Base-by-base conservation (phyloP, 2,888 invertebrate genomes). In the Synanthedon formicaeformis region DNA sequence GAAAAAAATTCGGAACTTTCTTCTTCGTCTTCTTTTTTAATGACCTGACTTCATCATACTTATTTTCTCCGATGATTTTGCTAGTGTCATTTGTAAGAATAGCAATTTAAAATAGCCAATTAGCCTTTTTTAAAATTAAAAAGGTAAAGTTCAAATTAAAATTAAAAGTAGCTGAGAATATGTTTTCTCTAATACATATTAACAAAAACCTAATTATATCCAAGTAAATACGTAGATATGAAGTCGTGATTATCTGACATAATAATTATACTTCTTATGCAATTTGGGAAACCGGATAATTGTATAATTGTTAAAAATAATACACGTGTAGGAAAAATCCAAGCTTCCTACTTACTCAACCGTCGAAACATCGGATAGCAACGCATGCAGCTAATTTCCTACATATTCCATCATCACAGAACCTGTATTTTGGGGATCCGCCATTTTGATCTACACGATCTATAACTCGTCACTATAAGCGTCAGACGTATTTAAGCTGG, bases 371-470 rank as follows among this genome's bases (percentile, higher is more conserved):
- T 45, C 45, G 14, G 45, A n/a, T 57, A 57, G 56, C 50, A 55
- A 52, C 53, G 53, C 53, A 58, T 56, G 67, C 67, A 69, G 60
- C 68, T 76, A 73, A 79, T 77, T 74, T 76, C 71, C 69, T 72
- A 72, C 69, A 67, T 67, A 64, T 71, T 71, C 68, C 69, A 70
- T 71, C 68, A 73, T 71, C 70, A 71, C 61, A 64, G 68, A 82
- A 81, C 81, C 81, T 73, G 84, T 82, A 82, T 84, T 81, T 84
- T 77, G 70, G 78, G 69, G 71, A 74, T 67, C 77, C 77, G 79
- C 80, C 82, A 81, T 83, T 80, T 81, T 80, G 75, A 73, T 79
- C 75, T 79, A 78, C 76, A 78, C 75, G 69, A 74, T 75, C 73
- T 75, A 77, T 75, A 75, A 70, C 67, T 75, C 74, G 72, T 76